phyloP scores from a whole-genome alignment of 2,888 invertebrate species.

The Ashinkailepas kermadecensis region DNA sequence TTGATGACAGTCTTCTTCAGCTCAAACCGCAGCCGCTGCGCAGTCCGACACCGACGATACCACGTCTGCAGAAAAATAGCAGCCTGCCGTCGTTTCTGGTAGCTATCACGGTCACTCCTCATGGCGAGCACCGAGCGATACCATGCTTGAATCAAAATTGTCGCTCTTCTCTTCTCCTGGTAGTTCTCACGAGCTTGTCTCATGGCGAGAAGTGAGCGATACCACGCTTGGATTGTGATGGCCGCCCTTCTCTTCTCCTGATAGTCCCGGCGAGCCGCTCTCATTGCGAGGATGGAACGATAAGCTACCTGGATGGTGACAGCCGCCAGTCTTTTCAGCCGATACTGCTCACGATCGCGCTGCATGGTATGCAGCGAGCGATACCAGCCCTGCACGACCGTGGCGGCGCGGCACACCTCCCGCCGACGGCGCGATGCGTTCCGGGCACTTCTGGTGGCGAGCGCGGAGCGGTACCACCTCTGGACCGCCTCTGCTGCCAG shows the following conservation, averaged over 20 bases:
- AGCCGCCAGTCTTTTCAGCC: conserved; percentile 34
- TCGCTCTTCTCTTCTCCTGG: neutral
- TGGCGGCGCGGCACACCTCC: neutral
- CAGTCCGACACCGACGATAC: neutral
- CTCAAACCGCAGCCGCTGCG: too few species aligned
- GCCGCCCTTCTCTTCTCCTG: conserved; percentile 26
- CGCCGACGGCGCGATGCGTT: neutral
- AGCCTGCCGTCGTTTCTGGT: neutral
- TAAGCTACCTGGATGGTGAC: conserved; percentile 30
- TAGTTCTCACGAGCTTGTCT: neutral
- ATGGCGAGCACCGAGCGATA: neutral
- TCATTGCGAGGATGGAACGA: conserved; percentile 33
- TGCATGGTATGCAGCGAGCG: neutral
- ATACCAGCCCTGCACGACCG: neutral
- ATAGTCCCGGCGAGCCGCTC: conserved; percentile 30
- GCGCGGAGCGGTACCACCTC: conserved; percentile 23
- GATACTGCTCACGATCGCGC: conserved; percentile 26
- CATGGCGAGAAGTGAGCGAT: neutral
- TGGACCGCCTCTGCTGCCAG: conserved; percentile 27
- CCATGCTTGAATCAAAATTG: neutral
- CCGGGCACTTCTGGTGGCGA: conserved; percentile 1
- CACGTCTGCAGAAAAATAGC: neutral
- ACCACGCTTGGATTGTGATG: conserved; percentile 30
- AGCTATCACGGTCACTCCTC: neutral
- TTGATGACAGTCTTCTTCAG: too few species aligned